Conservation (phyloP, 2,888 invertebrate species). For the Sthenelais limicola region DNA sequence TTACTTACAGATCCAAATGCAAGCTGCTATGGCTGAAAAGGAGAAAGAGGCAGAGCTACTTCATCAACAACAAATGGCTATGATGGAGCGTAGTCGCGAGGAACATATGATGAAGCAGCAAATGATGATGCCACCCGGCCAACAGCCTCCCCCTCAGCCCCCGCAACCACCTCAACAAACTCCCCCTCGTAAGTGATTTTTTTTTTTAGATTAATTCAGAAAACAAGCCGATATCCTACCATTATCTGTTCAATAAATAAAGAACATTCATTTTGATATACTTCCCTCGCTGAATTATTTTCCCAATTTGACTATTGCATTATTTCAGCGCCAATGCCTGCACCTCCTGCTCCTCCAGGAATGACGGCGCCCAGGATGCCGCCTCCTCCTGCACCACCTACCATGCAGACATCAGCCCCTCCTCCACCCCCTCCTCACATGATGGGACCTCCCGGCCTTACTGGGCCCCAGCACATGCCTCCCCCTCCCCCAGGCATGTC, state of each 20-base stretch:
- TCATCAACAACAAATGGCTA: constrained; percentile 62
- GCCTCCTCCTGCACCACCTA: neutral
- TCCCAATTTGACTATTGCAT: no score
- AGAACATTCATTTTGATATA: neutral
- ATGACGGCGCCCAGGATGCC: constrained; percentile 15
- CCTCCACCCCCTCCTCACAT: constrained; percentile 47
- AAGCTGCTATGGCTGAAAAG: constrained; percentile 45
- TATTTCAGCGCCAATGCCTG: constrained; percentile 21
- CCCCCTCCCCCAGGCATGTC: constrained; percentile 40
- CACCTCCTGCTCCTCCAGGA: constrained; percentile 35
- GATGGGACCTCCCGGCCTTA: constrained; percentile 29
- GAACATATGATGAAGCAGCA: constrained; percentile 38
- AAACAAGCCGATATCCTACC: neutral
- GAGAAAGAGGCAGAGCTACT: constrained; percentile 53
- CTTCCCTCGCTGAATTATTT: no score
- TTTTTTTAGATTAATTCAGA: neutral
- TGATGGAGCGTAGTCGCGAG: constrained; percentile 60
- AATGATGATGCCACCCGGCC: neutral
- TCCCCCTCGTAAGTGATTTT: neutral
- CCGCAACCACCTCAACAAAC: neutral
- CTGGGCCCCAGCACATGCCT: constrained; percentile 18
- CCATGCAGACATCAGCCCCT: constrained; percentile 18
- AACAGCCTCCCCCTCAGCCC: constrained; percentile 9
- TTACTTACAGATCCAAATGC: constrained; percentile 33
- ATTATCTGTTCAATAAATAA: neutral